A percentile compares a stretch with the other conserved stretches of the same genome.
Evolutionary conservation across 2,888 invertebrate genomes (phyloP).

Genomic region (Plebejus anna): DNA sequence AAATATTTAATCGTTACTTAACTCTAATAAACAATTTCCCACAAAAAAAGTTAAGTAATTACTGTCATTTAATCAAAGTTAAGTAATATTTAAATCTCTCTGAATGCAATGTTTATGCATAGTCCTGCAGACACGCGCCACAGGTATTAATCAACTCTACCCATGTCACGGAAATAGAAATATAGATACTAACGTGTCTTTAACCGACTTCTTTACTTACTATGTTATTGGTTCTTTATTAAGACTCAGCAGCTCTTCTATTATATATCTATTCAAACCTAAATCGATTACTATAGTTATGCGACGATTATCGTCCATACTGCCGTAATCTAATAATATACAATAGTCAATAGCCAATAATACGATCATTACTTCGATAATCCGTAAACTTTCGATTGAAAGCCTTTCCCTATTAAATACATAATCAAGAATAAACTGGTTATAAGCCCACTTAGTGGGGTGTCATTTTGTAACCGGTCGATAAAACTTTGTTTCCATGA

Average conservation of each 20-base stretch:
- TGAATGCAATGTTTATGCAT: too few relatives aligned
- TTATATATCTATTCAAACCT: background rate
- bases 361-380: conserved; percentile 1
- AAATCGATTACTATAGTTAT: background rate
- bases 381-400: conserved; percentile 24
- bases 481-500: conserved; percentile 29
- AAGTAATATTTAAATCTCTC: too few relatives aligned
- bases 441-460: conserved; percentile 8
- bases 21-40: too few relatives aligned
- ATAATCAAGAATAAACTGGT: conserved; percentile 21
- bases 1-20: too few relatives aligned
- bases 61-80: too few relatives aligned
- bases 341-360: background rate
- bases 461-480: conserved; percentile 30
- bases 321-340: background rate
- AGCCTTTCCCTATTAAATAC: conserved; percentile 27
- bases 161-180: too few relatives aligned
- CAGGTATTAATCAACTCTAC: too few relatives aligned
- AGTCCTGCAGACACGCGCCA: too few relatives aligned
- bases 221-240: background rate
- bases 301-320: background rate
- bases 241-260: background rate
- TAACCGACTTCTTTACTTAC: background rate
- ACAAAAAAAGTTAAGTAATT: too few relatives aligned
- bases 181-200: too few relatives aligned